phyloP scores from a whole-genome alignment of 2,888 invertebrate genomes.

The Leptothorax acervorum region DNA sequence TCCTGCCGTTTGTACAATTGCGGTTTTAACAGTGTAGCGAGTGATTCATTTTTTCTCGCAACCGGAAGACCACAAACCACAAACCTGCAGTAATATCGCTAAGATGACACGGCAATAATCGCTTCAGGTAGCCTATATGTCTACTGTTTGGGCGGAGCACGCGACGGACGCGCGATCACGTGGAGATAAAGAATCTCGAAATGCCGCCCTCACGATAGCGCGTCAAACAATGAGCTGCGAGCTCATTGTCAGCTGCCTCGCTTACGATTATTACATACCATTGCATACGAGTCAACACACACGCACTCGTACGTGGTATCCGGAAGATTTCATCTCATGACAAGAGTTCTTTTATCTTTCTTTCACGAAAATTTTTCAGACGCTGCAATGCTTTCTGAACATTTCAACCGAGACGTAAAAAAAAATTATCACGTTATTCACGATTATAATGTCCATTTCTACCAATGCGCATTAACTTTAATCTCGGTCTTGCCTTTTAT shows the following conservation, averaged over 20 bases:
- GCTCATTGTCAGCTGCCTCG: too few species aligned
- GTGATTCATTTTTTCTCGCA: not conserved
- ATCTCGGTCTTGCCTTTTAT: too few species aligned
- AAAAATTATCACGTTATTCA: not conserved
- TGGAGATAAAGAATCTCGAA: constrained; percentile 6
- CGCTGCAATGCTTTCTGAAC: not conserved
- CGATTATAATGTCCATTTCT: too few species aligned
- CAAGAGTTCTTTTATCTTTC: not conserved
- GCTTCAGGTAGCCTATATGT: too few species aligned
- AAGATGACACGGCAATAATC: not conserved
- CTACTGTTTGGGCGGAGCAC: not conserved
- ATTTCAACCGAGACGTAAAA: not conserved
- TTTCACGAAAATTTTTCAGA: not conserved
- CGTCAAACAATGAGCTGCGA: not conserved
- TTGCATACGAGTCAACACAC: not conserved
- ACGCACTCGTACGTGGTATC: not conserved
- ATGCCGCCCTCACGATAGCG: not conserved
- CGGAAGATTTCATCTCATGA: not conserved
- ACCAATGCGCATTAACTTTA: too few species aligned
- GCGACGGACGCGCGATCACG: not conserved
- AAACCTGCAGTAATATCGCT: not conserved
- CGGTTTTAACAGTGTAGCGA: not conserved
- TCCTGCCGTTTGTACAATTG: not conserved
- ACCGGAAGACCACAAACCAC: not conserved
- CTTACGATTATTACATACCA: not conserved